Base-by-base conservation (phyloP, 2,888 invertebrate genomes). In the Teleiodes luculella region DNA sequence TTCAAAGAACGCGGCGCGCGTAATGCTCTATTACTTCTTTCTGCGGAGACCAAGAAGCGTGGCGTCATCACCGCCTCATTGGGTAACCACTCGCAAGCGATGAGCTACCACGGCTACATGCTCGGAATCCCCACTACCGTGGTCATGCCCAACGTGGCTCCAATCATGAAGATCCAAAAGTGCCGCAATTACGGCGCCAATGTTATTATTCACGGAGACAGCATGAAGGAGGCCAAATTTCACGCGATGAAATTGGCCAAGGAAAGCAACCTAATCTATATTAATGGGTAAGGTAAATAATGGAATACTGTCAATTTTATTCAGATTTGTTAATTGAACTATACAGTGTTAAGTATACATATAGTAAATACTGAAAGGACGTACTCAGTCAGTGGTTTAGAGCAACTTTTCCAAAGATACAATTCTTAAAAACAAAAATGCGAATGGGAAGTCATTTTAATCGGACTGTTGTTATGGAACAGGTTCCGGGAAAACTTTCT, bases 1-100 rank as follows among this genome's bases (percentile, higher is more conserved):
- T 98, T 98, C 77, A 98, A 98, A 80, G 98, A 98, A 76, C 92
- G 98, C 58, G 98, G 98, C 0, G 98, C 98, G 0, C 90, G 97
- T 13, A 96, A 96, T 72, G 95, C 96, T 0, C 83, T 98, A 46
- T 79, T 96, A 46, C 94, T 94, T 78, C 86, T 98, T 2, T 83
- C 93, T 1, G 89, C 92, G 53, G 94, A 95, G 35, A 93, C 95
- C 65, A 94, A 93, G 70, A 80, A 86, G 53, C 86, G 79, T 2
- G 98, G 98, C 1, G 97, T 98, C 0, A 96, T 97, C 56, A 96
- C 98, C 0, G 98, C 98, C 0, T 97, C 97, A 0, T 91, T 98
- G 52, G 98, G 98, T 0, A 98, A 98, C 80, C 98, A 98, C 83
- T 98, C 98, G 0, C 93, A 96, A 70, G 92, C 87, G 0, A 73